Conservation (phyloP, 2,797 vertebrate species). For the Sebastolobus altivelis region DNA sequence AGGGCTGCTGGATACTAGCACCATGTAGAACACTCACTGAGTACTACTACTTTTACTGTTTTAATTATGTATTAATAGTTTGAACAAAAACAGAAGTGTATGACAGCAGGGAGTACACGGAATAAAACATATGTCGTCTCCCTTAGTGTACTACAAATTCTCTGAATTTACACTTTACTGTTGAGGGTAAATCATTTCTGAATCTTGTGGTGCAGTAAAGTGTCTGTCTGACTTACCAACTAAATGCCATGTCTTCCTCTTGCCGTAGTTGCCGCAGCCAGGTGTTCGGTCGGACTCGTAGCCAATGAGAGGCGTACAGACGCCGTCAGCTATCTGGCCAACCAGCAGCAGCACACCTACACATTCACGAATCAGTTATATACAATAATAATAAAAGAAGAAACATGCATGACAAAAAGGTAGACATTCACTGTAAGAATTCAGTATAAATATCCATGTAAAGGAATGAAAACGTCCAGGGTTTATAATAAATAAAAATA, state of each 20-base stretch:
- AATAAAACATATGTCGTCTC: too few species aligned
- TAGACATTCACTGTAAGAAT: neutral
- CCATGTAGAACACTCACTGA: neutral
- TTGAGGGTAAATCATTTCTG: slow-evolving; percentile 14
- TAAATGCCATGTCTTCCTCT: slow-evolving; percentile 94
- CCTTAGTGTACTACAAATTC: neutral
- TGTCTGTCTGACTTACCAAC: slow-evolving; percentile 83
- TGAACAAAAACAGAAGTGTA: too few species aligned
- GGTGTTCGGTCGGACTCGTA: slow-evolving; percentile 89
- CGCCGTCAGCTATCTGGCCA: slow-evolving; percentile 90
- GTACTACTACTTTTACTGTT: neutral
- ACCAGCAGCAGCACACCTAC: slow-evolving; percentile 87
- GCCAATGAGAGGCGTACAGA: slow-evolving; percentile 93
- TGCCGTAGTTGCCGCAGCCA: slow-evolving; percentile 87
- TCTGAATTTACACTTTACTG: neutral
- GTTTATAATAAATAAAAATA: too few species aligned
- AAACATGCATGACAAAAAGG: neutral
- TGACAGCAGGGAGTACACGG: too few species aligned
- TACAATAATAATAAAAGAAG: neutral
- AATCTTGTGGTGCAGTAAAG: neutral
- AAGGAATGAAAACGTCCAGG: too few species aligned
- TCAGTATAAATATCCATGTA: neutral
- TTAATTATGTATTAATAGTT: too few species aligned
- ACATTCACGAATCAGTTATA: neutral
- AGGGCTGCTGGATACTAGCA: neutral